Percentiles rank a stretch among this genome's conserved stretches.
These are phyloP conservation scores for Sula dactylatra DNA, from an alignment of 2,113 vertebrate genomes.

Conservation along the genomic window DNA sequence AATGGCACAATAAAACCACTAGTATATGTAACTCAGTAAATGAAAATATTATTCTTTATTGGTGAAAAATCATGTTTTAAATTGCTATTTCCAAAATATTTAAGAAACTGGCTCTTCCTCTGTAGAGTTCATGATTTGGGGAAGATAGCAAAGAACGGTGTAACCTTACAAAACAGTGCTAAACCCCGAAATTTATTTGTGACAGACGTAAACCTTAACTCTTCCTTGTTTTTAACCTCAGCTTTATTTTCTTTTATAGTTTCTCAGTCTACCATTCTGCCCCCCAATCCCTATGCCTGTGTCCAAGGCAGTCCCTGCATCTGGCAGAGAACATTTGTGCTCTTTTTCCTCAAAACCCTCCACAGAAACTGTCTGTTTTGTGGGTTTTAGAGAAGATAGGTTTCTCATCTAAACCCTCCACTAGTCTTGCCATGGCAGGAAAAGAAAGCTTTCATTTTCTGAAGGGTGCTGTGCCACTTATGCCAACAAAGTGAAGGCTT, in stretches of 20 bases:
- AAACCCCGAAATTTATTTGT: background rate
- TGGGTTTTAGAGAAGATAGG: background rate
- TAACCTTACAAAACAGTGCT: background rate
- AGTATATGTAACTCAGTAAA: background rate
- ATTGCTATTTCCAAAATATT: background rate
- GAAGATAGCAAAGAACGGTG: background rate
- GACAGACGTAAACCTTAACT: background rate
- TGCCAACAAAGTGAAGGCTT: background rate
- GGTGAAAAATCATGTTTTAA: background rate
- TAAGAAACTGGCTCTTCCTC: background rate
- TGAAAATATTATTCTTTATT: background rate
- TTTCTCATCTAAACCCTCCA: background rate
- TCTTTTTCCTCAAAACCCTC: background rate
- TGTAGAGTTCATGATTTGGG: background rate
- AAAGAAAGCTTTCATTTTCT: background rate
- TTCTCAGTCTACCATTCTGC: background rate
- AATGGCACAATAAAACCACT: background rate
- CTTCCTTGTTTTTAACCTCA: background rate
- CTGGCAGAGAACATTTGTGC: background rate
- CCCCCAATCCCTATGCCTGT: fast-evolving
- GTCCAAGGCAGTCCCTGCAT: background rate
- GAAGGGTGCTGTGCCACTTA: background rate
- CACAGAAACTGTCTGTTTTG: background rate
- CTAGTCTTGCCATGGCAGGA: background rate
- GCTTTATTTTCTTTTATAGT: background rate